Evolutionary conservation across 2,888 invertebrate species (phyloP), one percentile per base, ranked within the genome.

Genomic region (Campoplex nolae): DNA sequence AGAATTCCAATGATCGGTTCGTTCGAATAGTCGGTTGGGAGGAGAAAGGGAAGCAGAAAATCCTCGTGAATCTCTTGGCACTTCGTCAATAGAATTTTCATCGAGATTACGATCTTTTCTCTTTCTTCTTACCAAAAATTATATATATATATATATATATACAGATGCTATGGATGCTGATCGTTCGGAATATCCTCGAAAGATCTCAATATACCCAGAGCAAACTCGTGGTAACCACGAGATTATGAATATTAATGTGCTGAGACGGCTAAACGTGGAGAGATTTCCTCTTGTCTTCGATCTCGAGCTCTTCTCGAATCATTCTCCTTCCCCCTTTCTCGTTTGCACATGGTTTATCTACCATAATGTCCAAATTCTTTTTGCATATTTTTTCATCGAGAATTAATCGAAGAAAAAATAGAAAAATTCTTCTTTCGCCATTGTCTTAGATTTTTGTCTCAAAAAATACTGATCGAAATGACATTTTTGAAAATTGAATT

Each of bases 191-290:
- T 45, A 45, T 45, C 45, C 45, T 62, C 48, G 48, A 62, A 62
- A 68, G 23, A 58, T 77, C 51, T 51, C 51, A 42, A 54, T 32
- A 32, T 79, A 77, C 8, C 45, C 56, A 38, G 48, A 58, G 78
- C 51, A 78, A 35, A 56, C 38, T 51, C 56, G 38, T 38, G 73
- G 65, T 38, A 74, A 73, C 81, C 81, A 67, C 77, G 48, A 67
- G 88, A 90, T 88, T 91, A 93, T 94, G 94, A 94, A 94, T 94
- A 94, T 94, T 94, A 93, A 94, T 94, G 92, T 93, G 94, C 94
- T 94, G 94, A 94, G 92, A 88, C 91, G 92, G 94, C 93, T 92
- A 92, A 93, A 92, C 90, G 62, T 70, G 89, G 89, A 89, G 67
- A 65, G 65, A 77, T 67, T 73, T 54, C 83, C 86, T 86, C 83